phyloP scores from a whole-genome alignment of 1,140 invertebrate genomes.

The Pseudobourletiella spinata region DNA sequence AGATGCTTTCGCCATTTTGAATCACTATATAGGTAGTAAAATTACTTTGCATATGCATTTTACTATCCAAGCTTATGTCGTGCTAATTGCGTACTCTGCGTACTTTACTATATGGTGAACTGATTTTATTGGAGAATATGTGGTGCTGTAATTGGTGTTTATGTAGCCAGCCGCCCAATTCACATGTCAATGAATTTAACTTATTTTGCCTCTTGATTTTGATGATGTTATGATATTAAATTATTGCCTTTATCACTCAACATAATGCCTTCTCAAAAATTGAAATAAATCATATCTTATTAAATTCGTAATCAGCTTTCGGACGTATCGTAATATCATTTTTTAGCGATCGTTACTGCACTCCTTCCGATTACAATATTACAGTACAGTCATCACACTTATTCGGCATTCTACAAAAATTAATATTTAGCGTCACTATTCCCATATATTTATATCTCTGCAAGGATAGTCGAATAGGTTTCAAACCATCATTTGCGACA shows the following conservation, averaged over 20 bases:
- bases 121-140: conserved; percentile 2
- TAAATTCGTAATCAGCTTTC: conserved; percentile 3
- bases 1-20: not conserved
- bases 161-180: conserved; percentile 1
- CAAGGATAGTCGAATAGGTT: no score
- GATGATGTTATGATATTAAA: conserved; percentile 2
- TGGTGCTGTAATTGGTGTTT: conserved; percentile 9
- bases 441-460: no score
- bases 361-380: no score
- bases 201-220: not conserved
- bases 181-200: not conserved
- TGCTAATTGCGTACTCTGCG: not conserved
- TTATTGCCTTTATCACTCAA: not conserved
- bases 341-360: no score
- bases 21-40: not conserved
- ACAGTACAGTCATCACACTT: no score
- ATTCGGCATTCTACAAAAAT: no score
- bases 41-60: not conserved
- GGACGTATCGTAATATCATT: no score
- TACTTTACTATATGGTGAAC: not conserved
- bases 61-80: not conserved
- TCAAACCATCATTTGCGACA: no score
- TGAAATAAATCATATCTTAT: not conserved
- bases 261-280: conserved; percentile 1
- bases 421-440: no score